phyloP scores from a whole-genome alignment of 2,888 invertebrate genomes.

The Zaprionus lineosus region DNA sequence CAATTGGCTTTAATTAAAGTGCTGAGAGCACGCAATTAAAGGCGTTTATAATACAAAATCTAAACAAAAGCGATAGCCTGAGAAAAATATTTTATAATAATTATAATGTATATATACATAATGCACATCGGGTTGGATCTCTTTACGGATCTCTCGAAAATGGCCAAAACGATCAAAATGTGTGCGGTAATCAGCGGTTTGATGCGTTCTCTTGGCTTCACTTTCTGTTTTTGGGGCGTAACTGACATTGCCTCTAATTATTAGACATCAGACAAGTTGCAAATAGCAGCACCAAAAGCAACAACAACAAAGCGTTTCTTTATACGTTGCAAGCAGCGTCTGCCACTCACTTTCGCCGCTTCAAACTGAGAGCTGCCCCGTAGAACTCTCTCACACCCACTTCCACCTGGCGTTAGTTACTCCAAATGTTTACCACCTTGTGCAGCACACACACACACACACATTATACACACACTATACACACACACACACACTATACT shows the following conservation, averaged over 20 bases:
- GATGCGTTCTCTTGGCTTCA: constrained; percentile 46
- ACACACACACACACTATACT: constrained; percentile 1
- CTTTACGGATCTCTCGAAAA: too few species aligned
- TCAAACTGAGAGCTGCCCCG: constrained; percentile 12
- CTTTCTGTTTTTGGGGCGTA: constrained; percentile 31
- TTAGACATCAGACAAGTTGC: constrained; percentile 31
- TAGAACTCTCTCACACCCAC: constrained; percentile 50
- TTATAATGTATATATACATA: constrained; percentile 22
- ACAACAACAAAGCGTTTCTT: neutral
- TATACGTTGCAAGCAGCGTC: constrained; percentile 13
- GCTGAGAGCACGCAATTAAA: constrained; percentile 74
- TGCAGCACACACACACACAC: constrained; percentile 6
- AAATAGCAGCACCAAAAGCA: constrained; percentile 27
- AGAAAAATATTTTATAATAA: constrained; percentile 36
- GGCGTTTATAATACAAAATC: constrained; percentile 37
- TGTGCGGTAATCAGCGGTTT: constrained; percentile 63
- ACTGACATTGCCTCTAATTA: constrained; percentile 24
- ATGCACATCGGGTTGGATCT: too few species aligned
- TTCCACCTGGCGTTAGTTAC: constrained; percentile 1
- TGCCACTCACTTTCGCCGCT: constrained; percentile 60
- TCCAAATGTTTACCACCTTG: constrained; percentile 17
- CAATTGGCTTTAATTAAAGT: constrained; percentile 68
- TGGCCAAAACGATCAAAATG: too few species aligned
- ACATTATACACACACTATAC: too few species aligned
- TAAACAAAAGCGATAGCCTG: too few species aligned